Evolutionary conservation across 2,113 vertebrate species (phyloP).

Genomic region (Aphelocoma coerulescens): DNA sequence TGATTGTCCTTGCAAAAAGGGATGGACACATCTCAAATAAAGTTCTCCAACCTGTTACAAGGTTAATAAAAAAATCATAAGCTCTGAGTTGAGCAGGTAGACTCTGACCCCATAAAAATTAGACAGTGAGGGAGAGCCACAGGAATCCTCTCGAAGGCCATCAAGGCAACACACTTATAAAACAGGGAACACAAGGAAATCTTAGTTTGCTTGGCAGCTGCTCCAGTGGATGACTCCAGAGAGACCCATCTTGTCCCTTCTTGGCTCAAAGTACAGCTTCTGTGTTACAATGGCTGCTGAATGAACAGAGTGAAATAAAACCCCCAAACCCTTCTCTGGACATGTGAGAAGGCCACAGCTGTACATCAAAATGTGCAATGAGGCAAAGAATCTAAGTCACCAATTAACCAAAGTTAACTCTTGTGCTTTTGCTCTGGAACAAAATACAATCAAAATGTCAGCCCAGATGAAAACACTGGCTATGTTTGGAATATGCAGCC

Average conservation of each 20-base stretch:
- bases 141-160: not conserved
- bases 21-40: not conserved
- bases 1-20: not conserved
- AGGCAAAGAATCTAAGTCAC: not conserved
- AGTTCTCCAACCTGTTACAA: not conserved
- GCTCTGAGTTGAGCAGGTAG: not conserved
- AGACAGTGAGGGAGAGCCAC: not conserved
- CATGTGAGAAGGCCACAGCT: not conserved
- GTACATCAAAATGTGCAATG: not conserved
- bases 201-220: not conserved
- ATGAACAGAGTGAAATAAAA: not conserved
- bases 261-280: not conserved
- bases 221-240: not conserved
- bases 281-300: not conserved
- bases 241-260: not conserved
- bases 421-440: not conserved
- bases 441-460: not conserved
- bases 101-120: not conserved
- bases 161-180: not conserved
- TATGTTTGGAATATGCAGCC: not conserved
- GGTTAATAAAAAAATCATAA: not conserved
- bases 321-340: not conserved
- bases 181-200: not conserved
- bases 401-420: not conserved
- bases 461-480: not conserved